These are phyloP conservation scores for Lamprologus sp. DNA, from an alignment of 2,113 vertebrate species.

Conservation along the genomic window DNA sequence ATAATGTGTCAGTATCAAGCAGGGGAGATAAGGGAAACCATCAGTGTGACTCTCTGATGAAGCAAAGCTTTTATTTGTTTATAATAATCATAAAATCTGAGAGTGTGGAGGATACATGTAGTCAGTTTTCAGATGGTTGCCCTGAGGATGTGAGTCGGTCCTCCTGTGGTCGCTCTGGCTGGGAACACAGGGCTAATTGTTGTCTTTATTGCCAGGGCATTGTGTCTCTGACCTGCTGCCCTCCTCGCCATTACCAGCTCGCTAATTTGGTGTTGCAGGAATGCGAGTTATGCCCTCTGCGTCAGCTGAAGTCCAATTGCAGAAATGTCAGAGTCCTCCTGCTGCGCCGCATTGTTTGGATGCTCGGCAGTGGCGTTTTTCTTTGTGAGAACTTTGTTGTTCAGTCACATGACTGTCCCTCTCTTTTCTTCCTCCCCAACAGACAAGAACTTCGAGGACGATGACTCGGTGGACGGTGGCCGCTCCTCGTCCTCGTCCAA, in stretches of 20 bases:
- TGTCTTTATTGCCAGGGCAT: background rate
- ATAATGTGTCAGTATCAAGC: background rate
- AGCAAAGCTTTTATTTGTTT: background rate
- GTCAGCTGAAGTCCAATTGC: background rate
- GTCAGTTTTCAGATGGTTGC: background rate
- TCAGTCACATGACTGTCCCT: background rate
- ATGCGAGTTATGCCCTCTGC: background rate
- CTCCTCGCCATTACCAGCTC: background rate
- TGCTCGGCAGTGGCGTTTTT: background rate
- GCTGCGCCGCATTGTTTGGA: background rate
- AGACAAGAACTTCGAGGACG: constrained; percentile 97
- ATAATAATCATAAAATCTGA: background rate
- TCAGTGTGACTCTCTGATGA: background rate
- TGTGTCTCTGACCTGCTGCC: background rate
- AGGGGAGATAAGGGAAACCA: background rate
- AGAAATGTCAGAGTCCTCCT: background rate
- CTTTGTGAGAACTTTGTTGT: background rate
- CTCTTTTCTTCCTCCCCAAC: background rate
- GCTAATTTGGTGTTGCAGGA: background rate
- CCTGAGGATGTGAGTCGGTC: background rate
- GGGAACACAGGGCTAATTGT: constrained; percentile 4
- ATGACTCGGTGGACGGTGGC: constrained; percentile 91
- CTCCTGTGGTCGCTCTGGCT: background rate
- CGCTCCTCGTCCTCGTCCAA: constrained; percentile 89
- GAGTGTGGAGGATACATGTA: background rate